These are phyloP conservation scores for Chelonus insularis DNA, from an alignment of 1,140 invertebrate genomes.

Conservation along the genomic window DNA sequence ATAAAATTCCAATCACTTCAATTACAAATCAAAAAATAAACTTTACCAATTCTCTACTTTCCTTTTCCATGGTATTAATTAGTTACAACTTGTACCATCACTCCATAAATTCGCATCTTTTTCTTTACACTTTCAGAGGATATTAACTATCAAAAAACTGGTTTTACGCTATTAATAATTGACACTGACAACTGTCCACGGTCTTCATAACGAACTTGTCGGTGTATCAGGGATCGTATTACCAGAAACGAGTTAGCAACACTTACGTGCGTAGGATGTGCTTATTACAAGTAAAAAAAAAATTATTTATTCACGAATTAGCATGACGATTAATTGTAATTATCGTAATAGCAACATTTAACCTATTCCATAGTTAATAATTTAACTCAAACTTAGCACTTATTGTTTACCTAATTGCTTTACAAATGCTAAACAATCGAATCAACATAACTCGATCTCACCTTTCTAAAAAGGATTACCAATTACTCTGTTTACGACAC, in stretches of 20 bases:
- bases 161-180: conserved; percentile 45
- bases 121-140: background rate
- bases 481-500: background rate
- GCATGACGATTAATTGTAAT: background rate
- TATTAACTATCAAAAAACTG: conserved; percentile 32
- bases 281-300: too few species aligned
- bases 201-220: conserved; percentile 25
- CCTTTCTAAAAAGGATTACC: background rate
- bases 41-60: too few species aligned
- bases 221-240: conserved; percentile 4
- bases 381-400: too few species aligned
- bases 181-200: conserved; percentile 36
- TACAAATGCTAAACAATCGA: conserved; percentile 4
- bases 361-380: too few species aligned
- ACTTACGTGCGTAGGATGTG: too few species aligned
- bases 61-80: too few species aligned
- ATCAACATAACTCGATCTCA: background rate
- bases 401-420: background rate
- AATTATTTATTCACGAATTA: background rate
- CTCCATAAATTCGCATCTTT: too few species aligned
- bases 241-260: background rate
- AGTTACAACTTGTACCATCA: too few species aligned
- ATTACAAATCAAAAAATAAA: too few species aligned
- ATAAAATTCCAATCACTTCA: too few species aligned
- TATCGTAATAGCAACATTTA: too few species aligned